Conservation (phyloP, 1,140 invertebrate species). For the Cydia amplana region DNA sequence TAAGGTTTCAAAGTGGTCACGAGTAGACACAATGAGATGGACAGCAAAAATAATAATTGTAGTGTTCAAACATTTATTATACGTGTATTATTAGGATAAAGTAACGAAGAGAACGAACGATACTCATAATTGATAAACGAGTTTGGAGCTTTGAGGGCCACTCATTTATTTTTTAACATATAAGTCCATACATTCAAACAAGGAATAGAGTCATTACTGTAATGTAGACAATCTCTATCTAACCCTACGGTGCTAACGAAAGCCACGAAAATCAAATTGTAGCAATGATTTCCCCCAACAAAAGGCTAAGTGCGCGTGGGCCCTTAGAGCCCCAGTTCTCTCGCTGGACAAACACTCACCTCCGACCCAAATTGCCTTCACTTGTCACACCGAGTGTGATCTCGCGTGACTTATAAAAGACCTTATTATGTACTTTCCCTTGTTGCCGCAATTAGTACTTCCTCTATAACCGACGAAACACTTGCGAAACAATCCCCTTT, state of each 20-base stretch:
- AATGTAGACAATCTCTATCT: background rate
- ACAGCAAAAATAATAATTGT: too few relatives aligned
- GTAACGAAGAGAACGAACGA: too few relatives aligned
- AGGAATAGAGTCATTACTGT: background rate
- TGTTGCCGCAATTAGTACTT: constrained; percentile 39
- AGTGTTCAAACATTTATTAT: too few relatives aligned
- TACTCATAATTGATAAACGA: too few relatives aligned
- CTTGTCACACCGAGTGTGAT: constrained; percentile 54
- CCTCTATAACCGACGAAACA: constrained; percentile 15
- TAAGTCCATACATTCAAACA: background rate
- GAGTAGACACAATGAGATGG: too few relatives aligned
- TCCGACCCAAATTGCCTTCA: constrained; percentile 58
- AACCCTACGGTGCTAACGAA: background rate
- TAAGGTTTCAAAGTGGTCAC: too few relatives aligned
- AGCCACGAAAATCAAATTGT: constrained; percentile 1
- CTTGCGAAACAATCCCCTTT: background rate
- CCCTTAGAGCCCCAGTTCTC: constrained; percentile 37
- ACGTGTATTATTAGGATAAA: too few relatives aligned
- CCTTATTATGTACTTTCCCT: constrained; percentile 44
- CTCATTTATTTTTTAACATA: too few relatives aligned
- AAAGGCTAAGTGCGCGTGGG: constrained; percentile 36
- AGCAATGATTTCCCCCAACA: background rate
- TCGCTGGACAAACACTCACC: constrained; percentile 56
- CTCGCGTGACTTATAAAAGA: constrained; percentile 49
- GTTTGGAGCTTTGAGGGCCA: too few relatives aligned